Conservation (phyloP, 2,888 invertebrate genomes). For the Exephanes ischioxanthus region DNA sequence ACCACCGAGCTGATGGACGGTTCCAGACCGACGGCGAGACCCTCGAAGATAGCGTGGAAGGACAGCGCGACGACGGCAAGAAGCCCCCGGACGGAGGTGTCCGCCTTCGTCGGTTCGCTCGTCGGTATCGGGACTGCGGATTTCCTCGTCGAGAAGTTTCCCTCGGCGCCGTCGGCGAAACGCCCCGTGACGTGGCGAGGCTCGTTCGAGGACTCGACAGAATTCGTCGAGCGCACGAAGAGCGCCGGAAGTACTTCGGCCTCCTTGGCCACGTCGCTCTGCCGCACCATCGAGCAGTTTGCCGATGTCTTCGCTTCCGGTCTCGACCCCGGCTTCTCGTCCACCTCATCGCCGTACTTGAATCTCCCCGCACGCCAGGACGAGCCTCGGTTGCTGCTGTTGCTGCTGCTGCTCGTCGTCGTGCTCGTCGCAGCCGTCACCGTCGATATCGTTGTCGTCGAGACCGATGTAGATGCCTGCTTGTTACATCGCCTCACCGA, state of each 20-base stretch:
- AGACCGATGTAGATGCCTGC: conserved; percentile 73
- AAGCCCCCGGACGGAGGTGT: conserved; percentile 86
- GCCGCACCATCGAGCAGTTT: conserved; percentile 37
- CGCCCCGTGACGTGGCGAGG: conserved; percentile 51
- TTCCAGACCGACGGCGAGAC: conserved; percentile 89
- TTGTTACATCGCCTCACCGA: conserved; percentile 86
- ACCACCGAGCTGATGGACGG: conserved; percentile 84
- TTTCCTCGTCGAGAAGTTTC: conserved; percentile 40
- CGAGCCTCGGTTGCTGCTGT: conserved; percentile 36
- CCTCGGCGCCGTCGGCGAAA: conserved; percentile 61
- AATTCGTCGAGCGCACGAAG: conserved; percentile 76
- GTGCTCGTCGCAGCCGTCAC: conserved; percentile 59
- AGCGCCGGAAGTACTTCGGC: conserved; percentile 75
- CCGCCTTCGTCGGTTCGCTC: conserved; percentile 68
- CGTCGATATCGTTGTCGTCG: conserved; percentile 66
- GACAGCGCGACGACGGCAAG: conserved; percentile 89
- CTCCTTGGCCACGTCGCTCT: conserved; percentile 47
- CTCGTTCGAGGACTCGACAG: conserved; percentile 70
- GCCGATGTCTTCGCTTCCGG: conserved; percentile 18
- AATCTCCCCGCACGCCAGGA: conserved; percentile 63
- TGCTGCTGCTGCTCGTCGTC: conserved; percentile 38
- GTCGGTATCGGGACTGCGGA: conserved; percentile 47
- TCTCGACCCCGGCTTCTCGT: conserved; percentile 37
- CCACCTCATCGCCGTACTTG: conserved; percentile 60
- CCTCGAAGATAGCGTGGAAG: conserved; percentile 90